These are phyloP conservation scores for Erebia epiphron DNA, from an alignment of 2,888 invertebrate genomes.

Conservation along the genomic window DNA sequence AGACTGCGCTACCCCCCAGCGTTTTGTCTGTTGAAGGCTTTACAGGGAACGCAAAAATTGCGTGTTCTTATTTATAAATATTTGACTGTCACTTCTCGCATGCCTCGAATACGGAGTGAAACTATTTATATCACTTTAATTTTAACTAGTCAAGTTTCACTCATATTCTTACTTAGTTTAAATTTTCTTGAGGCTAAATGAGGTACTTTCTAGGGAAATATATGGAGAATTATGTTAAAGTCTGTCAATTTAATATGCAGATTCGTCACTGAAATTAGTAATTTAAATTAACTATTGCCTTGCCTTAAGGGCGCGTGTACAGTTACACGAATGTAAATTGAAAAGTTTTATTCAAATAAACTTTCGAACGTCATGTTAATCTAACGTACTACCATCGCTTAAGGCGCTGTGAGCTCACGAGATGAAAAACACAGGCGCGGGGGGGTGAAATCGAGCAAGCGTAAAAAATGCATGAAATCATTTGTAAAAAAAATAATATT, in stretches of 20 bases:
- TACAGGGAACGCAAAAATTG: neutral
- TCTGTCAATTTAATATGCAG: neutral
- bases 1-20: neutral
- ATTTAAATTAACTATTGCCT: neutral
- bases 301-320: neutral
- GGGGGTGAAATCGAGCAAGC: too few relatives aligned
- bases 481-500: too few relatives aligned
- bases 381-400: too few relatives aligned
- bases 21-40: neutral
- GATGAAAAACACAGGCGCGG: too few relatives aligned
- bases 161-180: neutral
- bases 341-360: too few relatives aligned
- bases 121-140: conserved; percentile 1
- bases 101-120: neutral
- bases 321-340: neutral
- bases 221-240: neutral
- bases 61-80: neutral
- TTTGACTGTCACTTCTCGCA: conserved; percentile 14
- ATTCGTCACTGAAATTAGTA: neutral
- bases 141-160: neutral
- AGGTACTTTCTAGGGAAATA: neutral
- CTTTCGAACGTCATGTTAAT: too few relatives aligned
- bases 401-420: too few relatives aligned
- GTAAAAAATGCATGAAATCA: too few relatives aligned
- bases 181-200: neutral